Percentiles rank a stretch among this genome's conserved stretches.
Evolutionary conservation across 2,113 vertebrate genomes (phyloP).

Genomic region (Nesogale talazaci): DNA sequence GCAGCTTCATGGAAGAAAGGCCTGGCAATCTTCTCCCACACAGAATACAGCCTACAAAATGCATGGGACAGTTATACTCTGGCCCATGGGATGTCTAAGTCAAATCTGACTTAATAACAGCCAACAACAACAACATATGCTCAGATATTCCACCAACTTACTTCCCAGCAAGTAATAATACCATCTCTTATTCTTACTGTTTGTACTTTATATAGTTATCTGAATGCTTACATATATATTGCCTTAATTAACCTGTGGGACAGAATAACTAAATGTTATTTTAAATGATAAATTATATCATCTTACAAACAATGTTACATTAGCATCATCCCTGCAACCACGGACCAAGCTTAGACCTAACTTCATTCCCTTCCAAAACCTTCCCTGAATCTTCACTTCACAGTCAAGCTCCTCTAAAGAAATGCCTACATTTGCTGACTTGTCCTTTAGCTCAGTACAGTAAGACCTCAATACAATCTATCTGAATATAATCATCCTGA

Average conservation of each 20-base stretch:
- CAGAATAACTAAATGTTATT: constrained; percentile 44
- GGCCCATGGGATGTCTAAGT: background rate
- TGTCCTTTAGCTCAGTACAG: background rate
- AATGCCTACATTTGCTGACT: background rate
- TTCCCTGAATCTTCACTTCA: constrained; percentile 19
- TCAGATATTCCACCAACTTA: background rate
- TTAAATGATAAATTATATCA: constrained; percentile 36
- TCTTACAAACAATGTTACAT: too few species aligned
- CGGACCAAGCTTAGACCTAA: constrained; percentile 7
- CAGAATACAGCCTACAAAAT: background rate
- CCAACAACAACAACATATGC: background rate
- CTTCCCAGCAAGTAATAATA: constrained; percentile 28
- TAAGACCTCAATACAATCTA: background rate
- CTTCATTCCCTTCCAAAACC: background rate
- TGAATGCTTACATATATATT: background rate
- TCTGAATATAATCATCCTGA: background rate
- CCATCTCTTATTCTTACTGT: background rate
- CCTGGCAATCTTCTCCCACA: background rate
- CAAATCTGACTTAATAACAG: background rate
- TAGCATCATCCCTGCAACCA: background rate
- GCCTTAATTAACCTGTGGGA: constrained; percentile 19
- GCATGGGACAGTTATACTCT: background rate
- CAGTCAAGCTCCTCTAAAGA: constrained; percentile 4
- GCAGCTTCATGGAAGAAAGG: background rate
- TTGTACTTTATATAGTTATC: background rate